Base-by-base conservation (phyloP, 2,888 invertebrate genomes). In the Ophonus ardosiacus region DNA sequence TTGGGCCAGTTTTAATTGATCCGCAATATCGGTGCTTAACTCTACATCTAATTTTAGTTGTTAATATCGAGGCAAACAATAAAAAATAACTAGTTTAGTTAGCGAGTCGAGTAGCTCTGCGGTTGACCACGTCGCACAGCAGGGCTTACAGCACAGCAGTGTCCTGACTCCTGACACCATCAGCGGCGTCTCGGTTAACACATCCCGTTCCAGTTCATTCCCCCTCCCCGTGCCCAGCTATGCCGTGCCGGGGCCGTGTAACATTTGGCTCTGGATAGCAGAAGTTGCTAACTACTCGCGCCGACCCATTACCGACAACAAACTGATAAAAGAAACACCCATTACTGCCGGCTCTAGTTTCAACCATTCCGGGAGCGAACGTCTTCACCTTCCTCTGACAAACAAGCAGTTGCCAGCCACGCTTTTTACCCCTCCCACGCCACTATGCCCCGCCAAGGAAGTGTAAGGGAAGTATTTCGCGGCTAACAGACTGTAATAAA, bases 251-350 rank as follows among this genome's bases (percentile, higher is more conserved):
- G 18, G 21, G 24, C 13, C 63, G 43, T 61, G 81, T 51, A 81
- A 81, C 81, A 81, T 81, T 81, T 65, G 81, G 81, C 81, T 63
- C 65, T 7, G 81, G 65, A 63, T 63, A 81, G 51, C 65, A 87
- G 87, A 89, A 89, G 88, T 89, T 89, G 88, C 89, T 89, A 90
- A 90, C 89, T 89, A 89, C 89, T 59, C 81, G 88, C 89, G 88
- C 88, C 88, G 87, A 87, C 88, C 88, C 89, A 88, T 89, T 89
- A 89, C 88, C 87, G 88, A 88, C 89, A 89, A 89, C 89, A 88
- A 89, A 90, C 89, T 89, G 89, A 89, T 89, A 89, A 89, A 89
- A 89, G 89, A 90, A 89, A 89, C 87, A 88, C 65, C 89, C 88
- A 89, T 89, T 89, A 88, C 81, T 40, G 56, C 81, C 85, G 87